Base-by-base conservation (phyloP, 2,888 invertebrate genomes). In the Drosophila monieri region DNA sequence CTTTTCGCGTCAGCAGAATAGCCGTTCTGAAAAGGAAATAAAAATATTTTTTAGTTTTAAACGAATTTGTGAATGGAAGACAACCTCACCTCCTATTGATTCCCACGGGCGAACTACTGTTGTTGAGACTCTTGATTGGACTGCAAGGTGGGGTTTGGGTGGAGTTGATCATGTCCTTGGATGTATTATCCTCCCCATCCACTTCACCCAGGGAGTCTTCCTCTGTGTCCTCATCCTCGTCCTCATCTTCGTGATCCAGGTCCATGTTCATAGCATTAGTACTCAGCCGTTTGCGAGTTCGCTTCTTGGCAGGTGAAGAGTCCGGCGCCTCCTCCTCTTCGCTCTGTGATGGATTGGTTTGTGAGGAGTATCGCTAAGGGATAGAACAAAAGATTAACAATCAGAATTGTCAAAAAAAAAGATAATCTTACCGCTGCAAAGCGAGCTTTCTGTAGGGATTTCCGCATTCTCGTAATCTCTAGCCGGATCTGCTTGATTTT, bases 1-100 rank as follows among this genome's bases (percentile, higher is more conserved):
- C 94, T 90, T 96, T 96, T 49, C 95, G 93, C 9, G 95, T 95
- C 80, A 96, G 95, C 30, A 96, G 91, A 25, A 96, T 96, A n/a
- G 96, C 95, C 21, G 95, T 96, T 84, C 96, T 91, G 52, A 0
- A 77, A 62, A 12, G 18, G 14, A 4, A 10, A 21, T n/a, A 0
- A 6, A 18, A 4, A 18, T 10, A 1, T 1, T 0, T 37, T 1
- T 6, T 6, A 14, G 14, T 21, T 21, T 18, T 12, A 25, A 37
- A 1, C 6, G 0, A 27, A 9, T 9, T 4, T n/a, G 2, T n/a
- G n/a, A 5, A 5, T n/a, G n/a, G 9, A 2, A 6, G 6, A 2
- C 9, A 8, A 41, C 73, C 80, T 59, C 66, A 92, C 91, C 91
- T 89, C 75, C 92, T 78, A 77, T 92, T 92, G 3, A 92, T 91